These are phyloP conservation scores for Amaurobius ferox DNA, from an alignment of 2,888 invertebrate species.

Conservation along the genomic window DNA sequence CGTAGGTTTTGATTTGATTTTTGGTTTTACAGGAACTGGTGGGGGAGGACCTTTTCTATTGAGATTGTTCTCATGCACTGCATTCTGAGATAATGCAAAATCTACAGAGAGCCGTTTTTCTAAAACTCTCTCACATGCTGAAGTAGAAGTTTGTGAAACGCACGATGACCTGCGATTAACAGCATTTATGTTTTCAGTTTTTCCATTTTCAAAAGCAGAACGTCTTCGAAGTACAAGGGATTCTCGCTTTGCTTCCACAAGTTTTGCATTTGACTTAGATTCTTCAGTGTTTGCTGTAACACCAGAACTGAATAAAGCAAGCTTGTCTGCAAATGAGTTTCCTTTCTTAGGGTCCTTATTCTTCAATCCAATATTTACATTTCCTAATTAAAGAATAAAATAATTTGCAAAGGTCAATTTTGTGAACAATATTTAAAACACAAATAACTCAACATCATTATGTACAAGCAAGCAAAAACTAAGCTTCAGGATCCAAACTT, in stretches of 20 bases:
- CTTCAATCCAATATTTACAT: conserved; percentile 4
- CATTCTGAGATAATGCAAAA: conserved; percentile 22
- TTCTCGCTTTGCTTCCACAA: conserved; percentile 25
- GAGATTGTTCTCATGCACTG: conserved; percentile 11
- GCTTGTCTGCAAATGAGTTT: conserved; percentile 62
- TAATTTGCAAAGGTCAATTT: too few species aligned
- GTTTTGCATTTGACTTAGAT: conserved; percentile 22
- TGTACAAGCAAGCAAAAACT: too few species aligned
- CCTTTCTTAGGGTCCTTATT: conserved; percentile 29
- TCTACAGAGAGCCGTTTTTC: conserved; percentile 57
- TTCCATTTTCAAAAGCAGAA: conserved; percentile 67
- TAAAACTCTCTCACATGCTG: conserved; percentile 1
- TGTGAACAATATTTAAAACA: too few species aligned
- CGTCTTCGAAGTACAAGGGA: conserved; percentile 62
- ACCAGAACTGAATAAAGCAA: conserved; percentile 59
- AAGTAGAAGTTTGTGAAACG: conserved; percentile 23
- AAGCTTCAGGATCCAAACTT: too few species aligned
- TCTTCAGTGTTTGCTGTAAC: conserved; percentile 17
- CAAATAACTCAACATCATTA: too few species aligned
- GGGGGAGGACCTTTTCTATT: conserved; percentile 59
- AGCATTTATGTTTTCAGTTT: conserved; percentile 29
- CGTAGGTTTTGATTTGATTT: conserved; percentile 37
- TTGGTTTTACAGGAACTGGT: conserved; percentile 65
- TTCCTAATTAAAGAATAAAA: too few species aligned
- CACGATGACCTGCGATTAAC: conserved; percentile 46